Conservation (phyloP, 2,797 vertebrate genomes). For the Argentina silus region DNA sequence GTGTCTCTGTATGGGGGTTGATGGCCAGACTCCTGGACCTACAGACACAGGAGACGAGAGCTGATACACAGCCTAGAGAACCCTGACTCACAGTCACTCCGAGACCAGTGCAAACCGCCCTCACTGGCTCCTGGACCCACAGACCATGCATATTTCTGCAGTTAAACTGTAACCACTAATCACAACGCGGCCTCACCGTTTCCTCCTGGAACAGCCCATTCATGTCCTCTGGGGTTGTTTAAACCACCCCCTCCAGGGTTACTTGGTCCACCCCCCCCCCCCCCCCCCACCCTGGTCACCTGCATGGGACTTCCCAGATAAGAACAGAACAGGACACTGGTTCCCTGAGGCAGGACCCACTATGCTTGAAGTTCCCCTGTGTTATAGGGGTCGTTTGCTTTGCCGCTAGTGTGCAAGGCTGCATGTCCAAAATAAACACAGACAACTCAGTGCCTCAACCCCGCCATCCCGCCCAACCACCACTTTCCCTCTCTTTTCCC, state of each 20-base stretch:
- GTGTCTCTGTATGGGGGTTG: constrained; percentile 22
- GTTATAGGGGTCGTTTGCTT: constrained; percentile 61
- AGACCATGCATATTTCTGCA: constrained; percentile 79
- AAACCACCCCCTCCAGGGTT: constrained; percentile 32
- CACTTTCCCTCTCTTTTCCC: constrained; percentile 37
- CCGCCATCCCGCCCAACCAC: constrained; percentile 64
- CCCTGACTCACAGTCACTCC: constrained; percentile 56
- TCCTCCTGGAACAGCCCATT: constrained; percentile 73
- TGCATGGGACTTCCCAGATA: constrained; percentile 53
- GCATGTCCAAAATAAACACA: constrained; percentile 82
- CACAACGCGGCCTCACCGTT: constrained; percentile 73
- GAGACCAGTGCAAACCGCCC: constrained; percentile 23
- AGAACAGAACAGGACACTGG: constrained; percentile 23
- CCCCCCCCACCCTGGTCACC: constrained; percentile 54
- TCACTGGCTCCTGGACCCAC: constrained; percentile 62
- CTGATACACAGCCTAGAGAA: constrained; percentile 39
- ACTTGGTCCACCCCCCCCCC: constrained; percentile 1
- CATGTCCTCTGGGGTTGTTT: constrained; percentile 60
- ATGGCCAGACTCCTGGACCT: constrained; percentile 10
- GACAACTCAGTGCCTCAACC: constrained; percentile 70
- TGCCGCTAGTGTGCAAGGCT: constrained; percentile 62
- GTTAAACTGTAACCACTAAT: constrained; percentile 86
- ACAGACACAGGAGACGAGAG: constrained; percentile 50
- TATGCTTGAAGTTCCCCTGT: constrained; percentile 26
- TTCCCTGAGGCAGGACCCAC: constrained; percentile 35